Conservation (phyloP, 2,888 invertebrate species). For the Epistrophe eligans region DNA sequence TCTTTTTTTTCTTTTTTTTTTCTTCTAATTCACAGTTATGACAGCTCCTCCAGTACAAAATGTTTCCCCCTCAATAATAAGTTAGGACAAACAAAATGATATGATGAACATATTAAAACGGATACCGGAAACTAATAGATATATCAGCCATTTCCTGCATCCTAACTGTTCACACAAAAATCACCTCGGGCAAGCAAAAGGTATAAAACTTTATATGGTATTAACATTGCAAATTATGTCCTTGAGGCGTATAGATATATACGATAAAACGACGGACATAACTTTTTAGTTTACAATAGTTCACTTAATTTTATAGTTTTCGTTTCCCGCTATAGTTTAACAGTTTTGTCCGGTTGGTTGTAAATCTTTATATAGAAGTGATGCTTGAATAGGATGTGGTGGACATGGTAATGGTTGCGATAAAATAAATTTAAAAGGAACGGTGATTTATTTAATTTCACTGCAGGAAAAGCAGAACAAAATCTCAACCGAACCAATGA, state of each 20-base stretch:
- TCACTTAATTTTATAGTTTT: conserved; percentile 40
- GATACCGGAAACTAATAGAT: too few relatives aligned
- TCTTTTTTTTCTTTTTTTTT: too few relatives aligned
- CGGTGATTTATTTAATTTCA: conserved; percentile 26
- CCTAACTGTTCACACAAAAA: conserved; percentile 26
- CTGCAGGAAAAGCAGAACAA: conserved; percentile 6
- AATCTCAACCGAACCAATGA: conserved; percentile 22
- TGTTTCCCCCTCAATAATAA: too few relatives aligned
- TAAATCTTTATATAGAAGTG: neutral
- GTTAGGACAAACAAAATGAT: too few relatives aligned
- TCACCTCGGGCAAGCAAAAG: conserved; percentile 28
- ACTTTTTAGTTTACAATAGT: conserved; percentile 51
- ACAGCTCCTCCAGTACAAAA: too few relatives aligned
- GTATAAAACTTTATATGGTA: conserved; percentile 41
- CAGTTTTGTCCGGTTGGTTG: conserved; percentile 5
- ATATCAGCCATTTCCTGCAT: too few relatives aligned
- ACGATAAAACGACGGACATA: conserved; percentile 56
- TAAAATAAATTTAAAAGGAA: conserved; percentile 24
- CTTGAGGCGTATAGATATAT: conserved; percentile 23
- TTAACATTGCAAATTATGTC: conserved; percentile 47
- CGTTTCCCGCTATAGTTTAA: conserved; percentile 4
- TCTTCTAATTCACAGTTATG: too few relatives aligned
- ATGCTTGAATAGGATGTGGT: neutral
- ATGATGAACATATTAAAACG: too few relatives aligned
- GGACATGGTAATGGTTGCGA: neutral